Evolutionary conservation across 2,113 vertebrate genomes (phyloP).

Genomic region (Coreoperca whiteheadi): DNA sequence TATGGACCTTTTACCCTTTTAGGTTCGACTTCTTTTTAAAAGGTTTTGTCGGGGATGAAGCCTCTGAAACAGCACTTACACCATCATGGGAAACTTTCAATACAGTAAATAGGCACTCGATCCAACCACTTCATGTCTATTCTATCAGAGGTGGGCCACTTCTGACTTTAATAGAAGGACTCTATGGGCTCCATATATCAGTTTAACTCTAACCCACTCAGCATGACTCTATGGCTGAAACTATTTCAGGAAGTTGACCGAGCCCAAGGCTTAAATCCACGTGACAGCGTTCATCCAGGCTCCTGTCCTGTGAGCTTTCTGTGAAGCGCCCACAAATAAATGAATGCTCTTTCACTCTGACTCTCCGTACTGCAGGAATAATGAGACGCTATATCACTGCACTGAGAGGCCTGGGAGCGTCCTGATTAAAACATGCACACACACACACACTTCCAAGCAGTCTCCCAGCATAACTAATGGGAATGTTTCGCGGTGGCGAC

Average conservation of each 20-base stretch:
- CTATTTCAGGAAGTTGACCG: not conserved
- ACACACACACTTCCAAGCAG: constrained; percentile 63
- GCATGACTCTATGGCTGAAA: not conserved
- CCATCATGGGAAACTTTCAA: not conserved
- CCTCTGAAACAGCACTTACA: not conserved
- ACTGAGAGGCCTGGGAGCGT: constrained; percentile 67
- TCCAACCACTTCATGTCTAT: not conserved
- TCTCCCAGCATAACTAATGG: constrained; percentile 87
- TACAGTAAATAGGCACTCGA: not conserved
- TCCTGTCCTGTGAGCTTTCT: constrained; percentile 7
- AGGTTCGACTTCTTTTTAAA: not conserved
- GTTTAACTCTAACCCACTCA: not conserved
- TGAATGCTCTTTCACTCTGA: constrained; percentile 43
- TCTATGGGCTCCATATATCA: not conserved
- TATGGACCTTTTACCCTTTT: no score
- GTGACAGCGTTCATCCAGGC: not conserved
- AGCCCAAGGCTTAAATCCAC: not conserved
- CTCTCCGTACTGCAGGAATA: constrained; percentile 69
- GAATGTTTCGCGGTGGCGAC: constrained; percentile 93
- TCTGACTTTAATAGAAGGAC: not conserved
- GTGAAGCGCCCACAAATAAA: constrained; percentile 51
- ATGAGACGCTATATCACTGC: constrained; percentile 81
- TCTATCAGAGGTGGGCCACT: not conserved
- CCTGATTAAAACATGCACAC: constrained; percentile 70
- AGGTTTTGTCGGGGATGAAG: not conserved